phyloP scores from a whole-genome alignment of 2,888 invertebrate species.

The Myathropa florea region DNA sequence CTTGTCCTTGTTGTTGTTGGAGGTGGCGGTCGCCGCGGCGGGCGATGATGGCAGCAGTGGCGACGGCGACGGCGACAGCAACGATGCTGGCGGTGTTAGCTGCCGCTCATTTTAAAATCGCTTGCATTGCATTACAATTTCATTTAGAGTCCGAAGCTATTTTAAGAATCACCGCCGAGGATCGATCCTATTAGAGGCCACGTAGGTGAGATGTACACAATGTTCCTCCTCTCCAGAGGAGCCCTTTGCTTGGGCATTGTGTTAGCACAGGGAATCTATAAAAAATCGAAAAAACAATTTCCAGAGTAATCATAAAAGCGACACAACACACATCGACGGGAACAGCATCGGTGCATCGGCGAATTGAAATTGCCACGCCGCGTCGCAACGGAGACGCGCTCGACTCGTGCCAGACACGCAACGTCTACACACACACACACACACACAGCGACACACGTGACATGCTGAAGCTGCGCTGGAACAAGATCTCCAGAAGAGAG shows the following conservation, averaged over 20 bases:
- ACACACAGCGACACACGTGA: no score
- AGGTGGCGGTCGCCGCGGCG: not conserved
- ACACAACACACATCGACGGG: constrained; percentile 32
- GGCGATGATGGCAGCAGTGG: no score
- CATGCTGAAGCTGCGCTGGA: not conserved
- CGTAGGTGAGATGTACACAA: constrained; percentile 71
- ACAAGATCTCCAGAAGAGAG: not conserved
- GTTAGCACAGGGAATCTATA: constrained; percentile 50
- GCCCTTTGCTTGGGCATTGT: not conserved
- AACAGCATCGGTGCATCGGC: constrained; percentile 26
- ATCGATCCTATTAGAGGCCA: constrained; percentile 63
- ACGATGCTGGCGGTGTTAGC: not conserved
- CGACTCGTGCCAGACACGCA: constrained; percentile 70
- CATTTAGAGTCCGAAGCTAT: constrained; percentile 64
- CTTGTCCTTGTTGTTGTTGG: not conserved
- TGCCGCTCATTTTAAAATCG: constrained; percentile 55
- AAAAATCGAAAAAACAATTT: constrained; percentile 14
- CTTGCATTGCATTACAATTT: constrained; percentile 70
- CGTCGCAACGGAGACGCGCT: not conserved
- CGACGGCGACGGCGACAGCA: not conserved
- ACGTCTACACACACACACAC: constrained; percentile 5
- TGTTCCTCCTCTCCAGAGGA: constrained; percentile 36
- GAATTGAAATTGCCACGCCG: not conserved
- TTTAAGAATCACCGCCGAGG: constrained; percentile 49
- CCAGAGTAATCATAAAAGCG: constrained; percentile 67